Evolutionary conservation across 2,113 vertebrate genomes (phyloP).

Genomic region (Peromyscus maniculatus): DNA sequence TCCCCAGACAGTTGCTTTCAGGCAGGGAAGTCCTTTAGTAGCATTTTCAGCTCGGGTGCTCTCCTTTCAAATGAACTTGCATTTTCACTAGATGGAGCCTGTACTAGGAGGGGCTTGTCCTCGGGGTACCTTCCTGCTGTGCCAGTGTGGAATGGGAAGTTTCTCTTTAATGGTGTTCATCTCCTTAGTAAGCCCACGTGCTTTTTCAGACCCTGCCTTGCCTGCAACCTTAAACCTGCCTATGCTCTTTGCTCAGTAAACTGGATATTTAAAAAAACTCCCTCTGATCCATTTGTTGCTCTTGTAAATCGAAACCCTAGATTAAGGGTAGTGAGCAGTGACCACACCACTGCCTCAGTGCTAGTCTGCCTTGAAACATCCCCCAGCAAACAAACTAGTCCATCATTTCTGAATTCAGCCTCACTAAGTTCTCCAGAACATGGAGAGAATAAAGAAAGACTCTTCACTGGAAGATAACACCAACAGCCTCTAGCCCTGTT

Average conservation of each 20-base stretch:
- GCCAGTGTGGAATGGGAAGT: not conserved
- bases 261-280: not conserved
- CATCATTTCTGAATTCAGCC: not conserved
- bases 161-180: not conserved
- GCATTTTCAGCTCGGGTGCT: not conserved
- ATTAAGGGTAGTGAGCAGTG: not conserved
- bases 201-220: not conserved
- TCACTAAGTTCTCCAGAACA: not conserved
- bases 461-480: not conserved
- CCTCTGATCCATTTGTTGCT: not conserved
- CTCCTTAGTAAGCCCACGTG: not conserved
- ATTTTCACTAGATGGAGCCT: not conserved
- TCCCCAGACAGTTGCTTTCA: not conserved
- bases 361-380: not conserved
- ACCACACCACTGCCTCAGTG: not conserved
- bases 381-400: not conserved
- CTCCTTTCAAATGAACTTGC: not conserved
- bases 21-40: not conserved
- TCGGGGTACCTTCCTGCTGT: not conserved
- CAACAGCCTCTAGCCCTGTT: not conserved
- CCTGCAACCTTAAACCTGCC: not conserved
- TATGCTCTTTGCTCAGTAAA: not conserved
- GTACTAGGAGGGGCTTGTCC: too few relatives aligned
- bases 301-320: not conserved
- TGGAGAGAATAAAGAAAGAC: not conserved